These are phyloP conservation scores for Hoplostethus mediterraneus DNA, from an alignment of 2,797 vertebrate species.

Conservation along the genomic window DNA sequence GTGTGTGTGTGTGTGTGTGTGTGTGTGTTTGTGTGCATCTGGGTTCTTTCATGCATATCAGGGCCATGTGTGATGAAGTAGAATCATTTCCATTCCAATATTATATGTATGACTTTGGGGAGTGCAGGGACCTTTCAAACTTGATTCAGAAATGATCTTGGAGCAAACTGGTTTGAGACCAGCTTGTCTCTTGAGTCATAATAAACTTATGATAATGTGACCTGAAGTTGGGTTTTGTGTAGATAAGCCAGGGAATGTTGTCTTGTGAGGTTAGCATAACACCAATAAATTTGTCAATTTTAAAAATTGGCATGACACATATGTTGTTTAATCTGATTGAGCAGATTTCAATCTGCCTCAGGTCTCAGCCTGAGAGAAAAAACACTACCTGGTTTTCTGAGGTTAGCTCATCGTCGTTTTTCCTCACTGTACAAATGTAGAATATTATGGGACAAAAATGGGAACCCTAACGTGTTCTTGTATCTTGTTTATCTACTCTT, in stretches of 20 bases:
- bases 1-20: background rate
- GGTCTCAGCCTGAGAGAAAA: too few relatives aligned
- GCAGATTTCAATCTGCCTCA: slow-evolving; percentile 8
- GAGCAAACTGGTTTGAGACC: slow-evolving; percentile 10
- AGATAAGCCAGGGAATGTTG: slow-evolving; percentile 12
- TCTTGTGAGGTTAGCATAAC: slow-evolving; percentile 2
- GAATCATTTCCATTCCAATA: background rate
- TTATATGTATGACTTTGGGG: slow-evolving; percentile 10
- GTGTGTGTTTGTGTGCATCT: background rate
- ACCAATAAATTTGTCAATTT: slow-evolving; percentile 9
- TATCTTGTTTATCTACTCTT: background rate
- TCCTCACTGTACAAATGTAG: background rate
- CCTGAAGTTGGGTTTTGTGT: background rate
- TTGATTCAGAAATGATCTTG: background rate
- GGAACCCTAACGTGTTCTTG: background rate
- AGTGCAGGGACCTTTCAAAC: background rate
- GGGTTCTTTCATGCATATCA: slow-evolving; percentile 5
- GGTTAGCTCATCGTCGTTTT: background rate
- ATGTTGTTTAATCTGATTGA: slow-evolving; percentile 25
- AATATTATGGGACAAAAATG: slow-evolving; percentile 8
- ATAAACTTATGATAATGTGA: background rate
- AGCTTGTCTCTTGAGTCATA: background rate
- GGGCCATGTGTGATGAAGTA: slow-evolving; percentile 4
- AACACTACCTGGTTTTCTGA: too few relatives aligned
- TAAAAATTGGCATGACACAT: background rate